These are phyloP conservation scores for Eulimnadia texana DNA, from an alignment of 1,140 invertebrate species.

Conservation along the genomic window DNA sequence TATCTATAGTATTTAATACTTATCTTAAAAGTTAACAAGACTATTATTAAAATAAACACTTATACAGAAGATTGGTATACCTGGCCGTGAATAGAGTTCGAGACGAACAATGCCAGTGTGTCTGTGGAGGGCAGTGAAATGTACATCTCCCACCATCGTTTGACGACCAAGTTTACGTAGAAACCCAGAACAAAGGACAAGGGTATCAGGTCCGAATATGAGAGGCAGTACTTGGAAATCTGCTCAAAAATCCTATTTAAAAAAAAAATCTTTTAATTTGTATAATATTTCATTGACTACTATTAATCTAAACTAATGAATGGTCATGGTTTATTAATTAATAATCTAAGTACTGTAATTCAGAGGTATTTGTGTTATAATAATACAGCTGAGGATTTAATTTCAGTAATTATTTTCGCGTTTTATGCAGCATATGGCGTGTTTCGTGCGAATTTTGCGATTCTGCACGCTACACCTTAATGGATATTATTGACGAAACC, in stretches of 20 bases:
- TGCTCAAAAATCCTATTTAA: constrained; percentile 29
- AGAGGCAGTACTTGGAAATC: constrained; percentile 27
- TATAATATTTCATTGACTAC: neutral
- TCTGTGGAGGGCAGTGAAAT: constrained; percentile 29
- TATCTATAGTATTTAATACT: neutral
- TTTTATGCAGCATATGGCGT: too few species aligned
- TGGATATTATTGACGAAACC: too few species aligned
- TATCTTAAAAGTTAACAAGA: too few species aligned
- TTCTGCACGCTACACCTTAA: too few species aligned
- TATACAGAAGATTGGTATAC: too few species aligned
- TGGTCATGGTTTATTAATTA: neutral
- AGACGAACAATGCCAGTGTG: constrained; percentile 30
- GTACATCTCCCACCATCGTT: constrained; percentile 34
- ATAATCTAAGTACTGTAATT: neutral
- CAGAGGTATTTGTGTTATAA: too few species aligned
- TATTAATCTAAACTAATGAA: neutral
- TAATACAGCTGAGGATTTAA: too few species aligned
- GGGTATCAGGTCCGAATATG: constrained; percentile 30
- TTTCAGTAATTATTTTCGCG: too few species aligned
- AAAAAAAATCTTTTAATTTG: neutral
- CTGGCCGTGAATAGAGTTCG: constrained; percentile 32
- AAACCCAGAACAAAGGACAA: constrained; percentile 36
- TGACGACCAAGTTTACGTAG: constrained; percentile 37
- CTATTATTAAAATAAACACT: too few species aligned
- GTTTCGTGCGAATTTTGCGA: too few species aligned